phyloP scores from a whole-genome alignment of 1,140 invertebrate genomes.

The Maconellicoccus hirsutus region DNA sequence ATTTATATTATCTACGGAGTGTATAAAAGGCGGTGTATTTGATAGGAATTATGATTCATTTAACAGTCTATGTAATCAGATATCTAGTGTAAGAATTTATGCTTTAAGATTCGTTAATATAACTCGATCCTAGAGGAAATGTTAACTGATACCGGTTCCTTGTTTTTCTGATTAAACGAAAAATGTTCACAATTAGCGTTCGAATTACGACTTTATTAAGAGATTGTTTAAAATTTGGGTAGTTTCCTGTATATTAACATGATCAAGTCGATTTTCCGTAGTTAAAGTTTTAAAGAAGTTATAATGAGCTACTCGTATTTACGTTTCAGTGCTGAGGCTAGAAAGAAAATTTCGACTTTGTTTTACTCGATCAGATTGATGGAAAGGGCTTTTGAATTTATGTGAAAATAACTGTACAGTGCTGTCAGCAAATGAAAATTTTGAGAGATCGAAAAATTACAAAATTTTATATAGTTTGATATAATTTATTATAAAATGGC shows the following conservation, averaged over 20 bases:
- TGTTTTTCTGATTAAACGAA: neutral
- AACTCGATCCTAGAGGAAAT: constrained; percentile 13
- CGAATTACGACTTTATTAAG: constrained; percentile 16
- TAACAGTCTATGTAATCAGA: constrained; percentile 2
- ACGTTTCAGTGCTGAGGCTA: too few species aligned
- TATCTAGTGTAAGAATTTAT: neutral
- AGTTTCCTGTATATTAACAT: neutral
- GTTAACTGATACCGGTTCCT: constrained; percentile 9
- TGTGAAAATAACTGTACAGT: too few species aligned
- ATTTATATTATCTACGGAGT: neutral
- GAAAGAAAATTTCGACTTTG: too few species aligned
- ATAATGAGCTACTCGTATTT: too few species aligned
- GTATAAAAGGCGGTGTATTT: constrained; percentile 12
- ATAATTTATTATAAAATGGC: too few species aligned
- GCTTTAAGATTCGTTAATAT: neutral
- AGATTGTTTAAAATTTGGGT: neutral
- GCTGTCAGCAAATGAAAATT: too few species aligned
- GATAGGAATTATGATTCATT: constrained; percentile 19
- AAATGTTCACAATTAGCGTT: constrained; percentile 1
- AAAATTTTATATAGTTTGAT: too few species aligned
- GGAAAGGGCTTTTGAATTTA: too few species aligned
- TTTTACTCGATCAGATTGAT: too few species aligned
- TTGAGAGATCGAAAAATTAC: too few species aligned
- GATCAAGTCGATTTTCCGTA: too few species aligned
- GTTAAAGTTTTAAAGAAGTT: too few species aligned